phyloP scores from a whole-genome alignment of 1,140 invertebrate species.

The Rhopalosiphum maidis region DNA sequence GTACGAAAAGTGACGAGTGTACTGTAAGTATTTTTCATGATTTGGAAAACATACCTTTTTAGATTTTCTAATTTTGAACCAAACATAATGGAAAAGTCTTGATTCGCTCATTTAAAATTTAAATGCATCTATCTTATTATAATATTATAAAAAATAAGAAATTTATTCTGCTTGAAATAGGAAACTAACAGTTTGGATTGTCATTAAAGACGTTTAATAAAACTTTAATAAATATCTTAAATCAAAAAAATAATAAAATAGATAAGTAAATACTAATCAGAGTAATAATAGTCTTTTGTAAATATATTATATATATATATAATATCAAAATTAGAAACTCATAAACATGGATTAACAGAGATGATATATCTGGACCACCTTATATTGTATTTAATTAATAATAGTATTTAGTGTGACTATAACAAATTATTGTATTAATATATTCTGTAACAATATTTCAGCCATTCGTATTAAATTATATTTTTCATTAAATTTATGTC shows the following conservation, averaged over 20 bases:
- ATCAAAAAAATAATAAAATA: background rate
- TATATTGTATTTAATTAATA: background rate
- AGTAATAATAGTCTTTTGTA: no score
- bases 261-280: background rate
- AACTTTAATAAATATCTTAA: background rate
- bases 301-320: no score
- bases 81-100: background rate
- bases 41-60: background rate
- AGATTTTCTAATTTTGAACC: background rate
- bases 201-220: background rate
- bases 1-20: background rate
- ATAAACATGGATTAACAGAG: background rate
- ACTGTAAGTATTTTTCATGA: background rate
- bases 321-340: background rate
- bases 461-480: background rate
- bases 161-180: background rate
- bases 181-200: background rate
- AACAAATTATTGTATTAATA: background rate
- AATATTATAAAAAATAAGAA: background rate
- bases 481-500: background rate
- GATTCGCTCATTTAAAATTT: background rate
- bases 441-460: background rate
- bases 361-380: background rate
- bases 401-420: background rate
- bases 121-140: background rate